Percentiles rank a stretch among this genome's conserved stretches.
Conservation (phyloP, 2,888 invertebrate genomes). For the Orthosia gothica region DNA sequence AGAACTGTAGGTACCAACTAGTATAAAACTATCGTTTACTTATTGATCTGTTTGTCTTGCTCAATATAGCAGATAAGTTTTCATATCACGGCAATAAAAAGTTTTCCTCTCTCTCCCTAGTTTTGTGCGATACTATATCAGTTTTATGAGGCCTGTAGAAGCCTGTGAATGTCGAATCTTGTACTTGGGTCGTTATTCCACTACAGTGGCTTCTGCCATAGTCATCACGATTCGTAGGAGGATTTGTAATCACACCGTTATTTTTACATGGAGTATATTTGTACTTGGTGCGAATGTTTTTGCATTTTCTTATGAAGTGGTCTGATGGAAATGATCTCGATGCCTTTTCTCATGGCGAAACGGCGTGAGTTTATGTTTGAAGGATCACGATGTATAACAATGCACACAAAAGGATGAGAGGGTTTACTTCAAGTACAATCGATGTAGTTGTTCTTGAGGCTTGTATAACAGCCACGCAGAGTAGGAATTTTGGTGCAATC, state of each 20-base stretch:
- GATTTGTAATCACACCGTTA: conserved; percentile 7
- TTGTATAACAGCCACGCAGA: background rate
- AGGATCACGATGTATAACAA: background rate
- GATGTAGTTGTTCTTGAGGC: background rate
- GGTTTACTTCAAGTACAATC: background rate
- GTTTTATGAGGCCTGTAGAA: conserved; percentile 43
- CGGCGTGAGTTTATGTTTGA: background rate
- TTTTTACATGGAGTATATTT: conserved; percentile 19
- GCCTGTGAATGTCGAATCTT: conserved; percentile 18
- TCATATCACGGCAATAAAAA: conserved; percentile 58
- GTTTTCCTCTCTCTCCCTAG: conserved; percentile 45
- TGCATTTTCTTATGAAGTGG: background rate
- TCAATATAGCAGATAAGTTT: conserved; percentile 49
- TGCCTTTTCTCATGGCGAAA: background rate
- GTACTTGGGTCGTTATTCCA: conserved; percentile 37
- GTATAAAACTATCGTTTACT: conserved; percentile 29
- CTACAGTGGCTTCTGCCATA: conserved; percentile 17
- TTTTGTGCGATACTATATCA: conserved; percentile 49
- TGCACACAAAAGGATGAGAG: background rate
- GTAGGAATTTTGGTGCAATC: background rate
- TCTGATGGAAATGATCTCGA: background rate
- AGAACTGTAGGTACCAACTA: conserved; percentile 1
- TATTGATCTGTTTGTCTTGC: conserved; percentile 66
- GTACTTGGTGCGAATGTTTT: background rate
- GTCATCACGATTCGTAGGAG: conserved; percentile 25